Base-by-base conservation (phyloP, 2,797 vertebrate genomes). In the Thaleichthys pacificus region DNA sequence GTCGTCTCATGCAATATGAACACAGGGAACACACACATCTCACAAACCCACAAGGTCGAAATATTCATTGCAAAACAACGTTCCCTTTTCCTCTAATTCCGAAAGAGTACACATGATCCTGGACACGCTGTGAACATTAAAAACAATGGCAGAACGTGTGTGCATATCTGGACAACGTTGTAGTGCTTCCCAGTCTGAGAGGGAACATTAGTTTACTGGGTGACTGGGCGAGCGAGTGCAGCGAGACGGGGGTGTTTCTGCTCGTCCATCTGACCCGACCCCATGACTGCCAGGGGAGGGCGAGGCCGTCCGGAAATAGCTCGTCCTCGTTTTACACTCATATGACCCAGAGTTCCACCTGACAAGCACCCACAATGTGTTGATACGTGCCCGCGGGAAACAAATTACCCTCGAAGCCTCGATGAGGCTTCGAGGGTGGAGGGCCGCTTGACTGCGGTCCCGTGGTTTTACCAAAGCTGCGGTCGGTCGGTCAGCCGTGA, bases 321-420 rank as follows among this genome's bases (percentile, higher is more conserved):
- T 71, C 78, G 80, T 65, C 77, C 77, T 71, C 70, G 35, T 84
- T 80, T 77, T 84, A 80, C 81, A 83, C 81, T 85, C 80, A 75
- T 76, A 81, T 87, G 85, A 86, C 78, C 66, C 9, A 77, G 30
- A 58, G 78, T 83, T 83, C 78, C 84, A 84, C 75, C 84, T 80
- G 82, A 84, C 84, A 85, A 77, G 82, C 80, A 73, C 82, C 82
- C 79, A 85, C 81, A 75, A 73, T 80, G 80, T 84, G 86, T 86
- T 87, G 86, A 88, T 79, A 73, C 58, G 75, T 77, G 70, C 74
- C 75, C 54, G 72, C 68, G 35, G 76, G 82, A 86, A 87, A 86
- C 82, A 88, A 88, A 89, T 86, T 83, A n/a, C n/a, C n/a, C n/a
- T n/a, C n/a, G n/a, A 85, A 91, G 87, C 68, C 81, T 80, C 74